phyloP scores from a whole-genome alignment of 2,113 vertebrate species.

The Serinus canaria region DNA sequence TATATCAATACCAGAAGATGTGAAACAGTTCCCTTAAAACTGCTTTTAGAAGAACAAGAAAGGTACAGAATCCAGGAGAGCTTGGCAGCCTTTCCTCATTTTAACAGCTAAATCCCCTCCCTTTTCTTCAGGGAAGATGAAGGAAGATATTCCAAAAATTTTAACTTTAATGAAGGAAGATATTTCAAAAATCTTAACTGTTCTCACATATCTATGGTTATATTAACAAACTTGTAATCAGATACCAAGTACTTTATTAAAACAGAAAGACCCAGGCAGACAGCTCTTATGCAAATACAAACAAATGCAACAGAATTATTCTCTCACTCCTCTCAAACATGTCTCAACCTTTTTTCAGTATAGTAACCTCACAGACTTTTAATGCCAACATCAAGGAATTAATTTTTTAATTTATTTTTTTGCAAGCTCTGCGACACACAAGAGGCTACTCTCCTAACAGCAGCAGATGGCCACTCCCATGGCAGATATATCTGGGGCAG shows the following conservation, averaged over 20 bases:
- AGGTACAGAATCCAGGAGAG: background rate
- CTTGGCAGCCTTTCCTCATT: background rate
- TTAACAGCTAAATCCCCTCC: background rate
- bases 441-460: background rate
- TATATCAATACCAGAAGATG: constrained; percentile 26
- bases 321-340: background rate
- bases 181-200: background rate
- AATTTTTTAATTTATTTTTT: background rate
- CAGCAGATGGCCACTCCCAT: background rate
- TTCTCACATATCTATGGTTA: background rate
- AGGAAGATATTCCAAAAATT: background rate
- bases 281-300: background rate
- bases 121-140: background rate
- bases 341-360: background rate
- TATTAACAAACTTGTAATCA: background rate
- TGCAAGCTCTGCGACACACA: background rate
- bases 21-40: constrained; percentile 17
- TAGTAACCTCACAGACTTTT: background rate
- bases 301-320: background rate
- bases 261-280: background rate
- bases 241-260: background rate
- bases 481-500: background rate
- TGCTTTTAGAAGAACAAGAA: constrained; percentile 1
- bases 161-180: background rate
- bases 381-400: background rate